Base-by-base conservation (phyloP, 2,113 vertebrate genomes). In the Seriola aureovittata region DNA sequence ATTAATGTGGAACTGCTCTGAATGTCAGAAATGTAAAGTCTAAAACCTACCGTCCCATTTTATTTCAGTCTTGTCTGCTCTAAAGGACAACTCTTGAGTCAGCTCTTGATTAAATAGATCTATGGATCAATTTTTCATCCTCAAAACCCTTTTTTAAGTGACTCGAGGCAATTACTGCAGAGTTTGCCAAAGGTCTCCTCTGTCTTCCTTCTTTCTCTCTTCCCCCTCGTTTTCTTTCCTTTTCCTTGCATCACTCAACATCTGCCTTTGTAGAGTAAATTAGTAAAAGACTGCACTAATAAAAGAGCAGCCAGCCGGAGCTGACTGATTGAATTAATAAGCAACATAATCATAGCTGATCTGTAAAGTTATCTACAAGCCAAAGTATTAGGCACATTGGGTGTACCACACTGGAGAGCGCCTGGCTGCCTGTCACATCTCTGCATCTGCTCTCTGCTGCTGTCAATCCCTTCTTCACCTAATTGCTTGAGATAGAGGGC, bases 241-340 rank as follows among this genome's bases (percentile, higher is more conserved):
- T 82, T 83, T 84, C 72, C 79, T 86, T 77, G 82, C 70, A 84
- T 85, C 86, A 82, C 66, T 87, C 79, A 69, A 69, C 80, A 84
- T 80, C 78, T 87, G 25, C 81, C 83, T 90, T 85, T 85, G 86
- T 73, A 57, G 71, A 83, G 71, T 57, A 71, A 92, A 91, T 93
- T 70, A 86, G 80, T 82, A 72, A 90, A 84, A 88, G 79, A 85
- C 54, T 36, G 75, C 71, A 38, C 86, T 85, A 90, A 92, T 93
- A 89, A 92, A 92, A 90, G 82, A 88, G 84, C 84, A 80, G 85
- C 75, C 80, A 91, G 65, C 73, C 71, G 69, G 54, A 88, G 82
- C 89, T 80, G 85, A 78, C 84, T 89, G 89, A 90, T 85, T 89
- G 87, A 92, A 93, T 92, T 86, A 92, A 91, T 86, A 87, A 89